A percentile compares a stretch with the other conserved stretches of the same genome.
Conservation (phyloP, 2,113 vertebrate species). For the Cygnus buccinator region DNA sequence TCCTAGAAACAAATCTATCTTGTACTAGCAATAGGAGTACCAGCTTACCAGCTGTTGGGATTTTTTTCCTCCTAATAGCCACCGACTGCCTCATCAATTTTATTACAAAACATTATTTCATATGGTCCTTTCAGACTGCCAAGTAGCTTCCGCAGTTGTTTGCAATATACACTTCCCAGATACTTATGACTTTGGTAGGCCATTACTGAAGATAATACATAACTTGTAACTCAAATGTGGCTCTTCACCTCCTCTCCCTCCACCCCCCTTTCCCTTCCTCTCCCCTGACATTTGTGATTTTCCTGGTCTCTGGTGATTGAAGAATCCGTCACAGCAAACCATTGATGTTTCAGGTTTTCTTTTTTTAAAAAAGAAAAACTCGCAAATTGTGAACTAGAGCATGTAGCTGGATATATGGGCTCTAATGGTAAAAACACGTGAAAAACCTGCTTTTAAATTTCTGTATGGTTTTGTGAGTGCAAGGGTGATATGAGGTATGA, state of each 20-base stretch:
- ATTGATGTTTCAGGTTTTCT: background rate
- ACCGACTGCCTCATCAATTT: background rate
- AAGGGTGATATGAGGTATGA: too few species aligned
- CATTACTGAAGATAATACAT: background rate
- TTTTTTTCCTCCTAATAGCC: background rate
- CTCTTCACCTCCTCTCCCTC: background rate
- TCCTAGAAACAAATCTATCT: background rate
- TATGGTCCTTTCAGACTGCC: background rate
- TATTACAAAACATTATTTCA: background rate
- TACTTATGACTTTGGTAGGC: too few species aligned
- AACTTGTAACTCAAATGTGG: background rate
- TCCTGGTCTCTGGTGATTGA: background rate
- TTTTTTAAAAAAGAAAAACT: background rate
- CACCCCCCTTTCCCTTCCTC: too few species aligned
- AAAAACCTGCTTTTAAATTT: background rate
- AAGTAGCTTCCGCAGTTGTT: background rate
- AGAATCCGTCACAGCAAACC: background rate
- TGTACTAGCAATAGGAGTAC: rapidly evolving
- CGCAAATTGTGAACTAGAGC: too few species aligned
- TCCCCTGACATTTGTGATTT: background rate
- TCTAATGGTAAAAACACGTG: background rate
- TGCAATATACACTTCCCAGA: background rate
- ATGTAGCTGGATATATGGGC: too few species aligned
- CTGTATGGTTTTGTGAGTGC: background rate
- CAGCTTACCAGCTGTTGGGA: background rate